Conservation (phyloP, 2,113 vertebrate species). For the Ursus arctos region DNA sequence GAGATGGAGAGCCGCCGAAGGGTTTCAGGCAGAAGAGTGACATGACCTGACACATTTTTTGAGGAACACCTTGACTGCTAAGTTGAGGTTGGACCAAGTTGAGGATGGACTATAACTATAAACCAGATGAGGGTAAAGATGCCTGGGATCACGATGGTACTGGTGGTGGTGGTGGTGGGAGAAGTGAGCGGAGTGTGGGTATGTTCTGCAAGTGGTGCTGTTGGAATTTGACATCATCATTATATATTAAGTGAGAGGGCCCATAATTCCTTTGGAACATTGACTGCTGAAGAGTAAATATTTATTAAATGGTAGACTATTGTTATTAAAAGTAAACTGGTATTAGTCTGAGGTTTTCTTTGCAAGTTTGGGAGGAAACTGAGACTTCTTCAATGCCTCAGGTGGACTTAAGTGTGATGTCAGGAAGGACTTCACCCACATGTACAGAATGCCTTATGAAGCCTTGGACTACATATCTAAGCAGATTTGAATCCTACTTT, state of each 20-base stretch:
- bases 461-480: background rate
- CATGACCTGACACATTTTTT: background rate
- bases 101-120: background rate
- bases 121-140: background rate
- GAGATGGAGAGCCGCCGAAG: background rate
- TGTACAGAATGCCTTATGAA: background rate
- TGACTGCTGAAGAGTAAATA: background rate
- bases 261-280: background rate
- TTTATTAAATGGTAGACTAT: background rate
- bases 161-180: background rate
- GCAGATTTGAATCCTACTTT: background rate
- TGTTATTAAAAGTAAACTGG: conserved; percentile 3
- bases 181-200: background rate
- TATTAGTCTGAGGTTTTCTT: background rate
- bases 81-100: background rate
- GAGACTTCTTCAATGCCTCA: background rate
- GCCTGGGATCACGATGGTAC: background rate
- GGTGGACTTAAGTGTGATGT: background rate
- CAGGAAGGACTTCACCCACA: background rate
- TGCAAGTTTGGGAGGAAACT: background rate
- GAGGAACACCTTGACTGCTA: background rate
- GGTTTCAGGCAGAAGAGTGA: background rate
- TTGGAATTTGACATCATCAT: background rate
- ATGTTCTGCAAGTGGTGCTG: background rate
- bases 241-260: background rate